Base-by-base conservation (phyloP, 1,140 invertebrate genomes). In the Brachionus paranguensis region DNA sequence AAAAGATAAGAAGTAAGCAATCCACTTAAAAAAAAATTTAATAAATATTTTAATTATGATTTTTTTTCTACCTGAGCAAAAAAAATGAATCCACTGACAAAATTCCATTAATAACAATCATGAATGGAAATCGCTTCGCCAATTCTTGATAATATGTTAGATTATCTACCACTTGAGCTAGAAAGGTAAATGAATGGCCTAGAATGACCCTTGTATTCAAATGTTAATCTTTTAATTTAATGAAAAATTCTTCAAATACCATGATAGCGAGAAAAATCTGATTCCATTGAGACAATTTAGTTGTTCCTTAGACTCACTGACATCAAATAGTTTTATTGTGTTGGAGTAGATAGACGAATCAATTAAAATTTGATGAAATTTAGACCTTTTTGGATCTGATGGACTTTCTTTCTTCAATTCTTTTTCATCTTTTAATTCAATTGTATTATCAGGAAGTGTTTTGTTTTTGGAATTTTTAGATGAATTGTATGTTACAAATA, bases 71-170 rank as follows among this genome's bases (percentile, higher is more conserved):
- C 78, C 78, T 64, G 29, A 89, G 53, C 8, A 95, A 94, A 89
- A 96, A 96, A 90, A 96, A 96, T 6, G 94, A 94, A 88, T 96
- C 95, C 17, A 96, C 95, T 50, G 95, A 95, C 87, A 95, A 95
- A 3, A 94, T 94, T 4, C 94, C 95, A 88, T 96, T 96, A 78
- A 86, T 29, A 47, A 90, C 86, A 4, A 86, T 86, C 84, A 88
- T 86, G 60, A 87, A 87, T 53, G 85, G 86, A 72, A 85, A 87
- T 45, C 84, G 74, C 41, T 86, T 78, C 0, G 85, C 6, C 3
- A 45, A 84, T 12, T 17, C 47, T 45, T n/a, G 78, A 3, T 11
- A 85, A 76, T 8, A 85, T 3, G 12, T 55, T 37, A 6, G 17
- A 64, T 81, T 81, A 27, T 81, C 27, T n/a, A n/a, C 12, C 3